These are phyloP conservation scores for Procavia capensis DNA, from an alignment of 2,113 vertebrate species.

Conservation along the genomic window DNA sequence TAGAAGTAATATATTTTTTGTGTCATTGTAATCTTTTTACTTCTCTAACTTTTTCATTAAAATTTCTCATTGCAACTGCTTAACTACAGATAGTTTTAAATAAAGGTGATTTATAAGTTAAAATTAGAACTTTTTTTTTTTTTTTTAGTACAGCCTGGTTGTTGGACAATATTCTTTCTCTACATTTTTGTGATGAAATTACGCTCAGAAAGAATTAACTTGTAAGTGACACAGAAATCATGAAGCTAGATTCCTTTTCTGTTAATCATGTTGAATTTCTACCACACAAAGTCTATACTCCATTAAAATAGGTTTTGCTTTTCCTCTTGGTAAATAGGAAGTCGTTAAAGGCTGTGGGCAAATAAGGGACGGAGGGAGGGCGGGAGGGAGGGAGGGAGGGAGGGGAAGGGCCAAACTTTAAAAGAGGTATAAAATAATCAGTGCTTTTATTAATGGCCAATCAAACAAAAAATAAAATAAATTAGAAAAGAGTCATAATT, in stretches of 20 bases:
- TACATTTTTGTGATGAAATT: background rate
- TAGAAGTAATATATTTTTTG: background rate
- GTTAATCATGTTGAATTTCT: background rate
- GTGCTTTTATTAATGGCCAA: rapidly evolving
- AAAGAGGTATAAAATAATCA: background rate
- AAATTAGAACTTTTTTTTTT: too few relatives aligned
- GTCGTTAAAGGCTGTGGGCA: background rate
- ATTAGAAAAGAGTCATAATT: background rate
- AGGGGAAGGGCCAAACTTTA: background rate
- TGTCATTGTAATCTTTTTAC: background rate
- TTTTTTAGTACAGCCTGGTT: background rate
- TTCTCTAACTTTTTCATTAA: background rate
- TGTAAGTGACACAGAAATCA: background rate
- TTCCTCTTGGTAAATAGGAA: background rate
- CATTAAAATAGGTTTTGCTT: background rate
- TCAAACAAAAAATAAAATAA: background rate
- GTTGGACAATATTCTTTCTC: background rate
- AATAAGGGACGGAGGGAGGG: background rate
- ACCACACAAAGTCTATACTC: background rate
- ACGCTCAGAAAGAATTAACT: background rate
- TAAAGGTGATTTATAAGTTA: background rate
- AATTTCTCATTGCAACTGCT: background rate
- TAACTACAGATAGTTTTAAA: background rate
- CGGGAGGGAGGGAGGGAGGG: background rate
- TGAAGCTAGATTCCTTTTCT: background rate